phyloP scores from a whole-genome alignment of 30 jellyfish, hydroid and myxozoan genomes.

The Rhopilema esculentum region DNA sequence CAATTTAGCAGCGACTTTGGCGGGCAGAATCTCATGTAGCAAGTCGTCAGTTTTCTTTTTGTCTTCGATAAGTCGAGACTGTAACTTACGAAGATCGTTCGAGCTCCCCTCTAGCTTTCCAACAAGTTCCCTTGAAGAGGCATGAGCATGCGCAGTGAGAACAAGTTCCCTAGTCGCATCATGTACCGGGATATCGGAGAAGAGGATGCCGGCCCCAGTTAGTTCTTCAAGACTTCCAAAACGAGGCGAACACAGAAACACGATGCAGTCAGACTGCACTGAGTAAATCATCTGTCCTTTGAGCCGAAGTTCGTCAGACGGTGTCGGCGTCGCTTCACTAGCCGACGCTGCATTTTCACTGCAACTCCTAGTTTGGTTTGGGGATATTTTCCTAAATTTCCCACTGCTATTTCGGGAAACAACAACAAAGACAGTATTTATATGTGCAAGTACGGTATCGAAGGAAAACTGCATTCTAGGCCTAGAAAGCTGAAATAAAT shows the following conservation, averaged over 20 bases:
- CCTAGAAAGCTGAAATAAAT: slow-evolving; percentile 64
- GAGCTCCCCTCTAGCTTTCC: slow-evolving; percentile 77
- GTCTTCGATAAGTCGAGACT: slow-evolving; percentile 72
- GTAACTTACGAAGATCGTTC: slow-evolving; percentile 68
- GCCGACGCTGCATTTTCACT: slow-evolving; percentile 18
- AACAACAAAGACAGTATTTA: slow-evolving; percentile 84
- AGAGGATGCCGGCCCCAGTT: slow-evolving; percentile 40
- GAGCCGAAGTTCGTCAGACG: slow-evolving; percentile 69
- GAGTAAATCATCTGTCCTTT: slow-evolving; percentile 91
- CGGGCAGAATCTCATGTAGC: slow-evolving; percentile 78
- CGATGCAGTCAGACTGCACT: slow-evolving; percentile 53
- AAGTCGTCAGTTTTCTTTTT: slow-evolving; percentile 82
- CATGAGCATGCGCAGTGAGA: slow-evolving; percentile 79
- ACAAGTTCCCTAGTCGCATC: slow-evolving; percentile 86
- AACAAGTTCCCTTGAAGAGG: slow-evolving; percentile 77
- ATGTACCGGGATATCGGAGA: slow-evolving; percentile 86
- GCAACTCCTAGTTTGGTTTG: slow-evolving; percentile 9
- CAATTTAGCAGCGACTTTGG: slow-evolving; percentile 76
- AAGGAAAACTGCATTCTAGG: slow-evolving; percentile 83
- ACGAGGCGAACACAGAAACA: slow-evolving; percentile 89
- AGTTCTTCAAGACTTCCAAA: slow-evolving; percentile 70
- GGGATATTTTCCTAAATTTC: slow-evolving; percentile 58
- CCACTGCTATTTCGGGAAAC: slow-evolving; percentile 76
- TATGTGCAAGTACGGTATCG: slow-evolving; percentile 71
- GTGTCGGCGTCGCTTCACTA: not conserved